Conservation (phyloP, 2,113 vertebrate species). For the Camelus dromedarius region DNA sequence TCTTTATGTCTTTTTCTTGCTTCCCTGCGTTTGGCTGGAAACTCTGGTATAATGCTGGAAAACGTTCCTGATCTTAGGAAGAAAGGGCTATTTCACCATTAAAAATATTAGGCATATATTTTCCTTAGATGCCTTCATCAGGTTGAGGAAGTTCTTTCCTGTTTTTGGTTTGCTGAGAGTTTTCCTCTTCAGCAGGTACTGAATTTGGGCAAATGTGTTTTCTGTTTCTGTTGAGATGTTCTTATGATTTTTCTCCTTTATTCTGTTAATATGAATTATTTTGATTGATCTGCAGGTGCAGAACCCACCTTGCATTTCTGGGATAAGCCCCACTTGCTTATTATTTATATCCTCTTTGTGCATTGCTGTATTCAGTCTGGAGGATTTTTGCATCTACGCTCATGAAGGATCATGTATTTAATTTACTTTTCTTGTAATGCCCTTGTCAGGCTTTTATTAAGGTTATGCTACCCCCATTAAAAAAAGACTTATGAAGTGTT, state of each 20-base stretch:
- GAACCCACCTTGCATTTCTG: neutral
- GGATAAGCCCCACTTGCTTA: neutral
- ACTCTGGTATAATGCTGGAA: neutral
- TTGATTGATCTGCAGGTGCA: neutral
- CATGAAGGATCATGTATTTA: neutral
- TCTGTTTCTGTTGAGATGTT: neutral
- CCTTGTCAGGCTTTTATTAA: neutral
- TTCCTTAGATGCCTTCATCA: neutral
- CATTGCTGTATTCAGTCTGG: neutral
- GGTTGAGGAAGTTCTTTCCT: neutral
- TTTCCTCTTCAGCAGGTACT: neutral
- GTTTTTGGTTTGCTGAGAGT: neutral
- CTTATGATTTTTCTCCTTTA: neutral
- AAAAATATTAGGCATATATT: neutral
- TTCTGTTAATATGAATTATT: neutral
- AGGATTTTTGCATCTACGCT: neutral
- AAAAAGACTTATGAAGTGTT: neutral
- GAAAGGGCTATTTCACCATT: neutral
- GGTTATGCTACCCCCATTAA: neutral
- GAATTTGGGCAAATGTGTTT: neutral
- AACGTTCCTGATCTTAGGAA: neutral
- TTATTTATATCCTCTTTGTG: neutral
- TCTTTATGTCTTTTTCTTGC: neutral
- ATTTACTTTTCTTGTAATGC: neutral
- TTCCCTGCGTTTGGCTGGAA: neutral